Base-by-base conservation (phyloP, 2,888 invertebrate genomes). In the Erannis defoliaria region DNA sequence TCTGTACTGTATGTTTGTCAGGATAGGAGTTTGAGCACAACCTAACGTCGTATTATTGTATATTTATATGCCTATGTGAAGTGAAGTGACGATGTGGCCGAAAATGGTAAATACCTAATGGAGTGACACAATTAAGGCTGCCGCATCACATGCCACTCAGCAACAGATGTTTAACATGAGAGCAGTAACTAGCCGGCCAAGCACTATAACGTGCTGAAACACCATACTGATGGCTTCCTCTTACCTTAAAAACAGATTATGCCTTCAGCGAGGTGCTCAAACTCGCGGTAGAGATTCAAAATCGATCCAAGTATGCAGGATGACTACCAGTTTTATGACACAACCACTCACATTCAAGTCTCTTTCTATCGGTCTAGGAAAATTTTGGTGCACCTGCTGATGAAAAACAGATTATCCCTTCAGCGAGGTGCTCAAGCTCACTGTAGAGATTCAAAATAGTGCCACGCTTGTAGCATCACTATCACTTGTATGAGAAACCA, bases 321-420 rank as follows among this genome's bases (percentile, higher is more conserved):
- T 19, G 1, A 9, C 9, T 2, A 18, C 18, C 18, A 38, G 5
- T n/a, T n/a, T 38, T 18, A n/a, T 38, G 4, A 14, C 3, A 57
- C 38, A 49, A 29, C 1, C 12, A 70, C 78, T 76, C 66, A 89
- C 90, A 77, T 90, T 92, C 26, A 90, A 62, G 62, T 90, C 90
- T 64, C 90, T 81, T 70, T 91, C 90, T 61, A 81, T 80, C 8
- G 90, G 89, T 42, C 90, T 77, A 18, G 90, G 88, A 37, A 90
- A 88, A 71, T 88, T 89, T 68, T 82, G 82, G 35, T 61, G 61
- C 55, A 76, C 83, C 63, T 80, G 85, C 48, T 65, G 69, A 71
- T 67, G 84, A n/a, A n/a, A n/a, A n/a, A n/a, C n/a, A n/a, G n/a
- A n/a, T n/a, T n/a, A n/a, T n/a, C n/a, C 23, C 26, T 26, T 26